Evolutionary conservation across 1,140 invertebrate genomes (phyloP), one percentile per base, ranked within the genome.

Genomic region (Nephotettix cincticeps): DNA sequence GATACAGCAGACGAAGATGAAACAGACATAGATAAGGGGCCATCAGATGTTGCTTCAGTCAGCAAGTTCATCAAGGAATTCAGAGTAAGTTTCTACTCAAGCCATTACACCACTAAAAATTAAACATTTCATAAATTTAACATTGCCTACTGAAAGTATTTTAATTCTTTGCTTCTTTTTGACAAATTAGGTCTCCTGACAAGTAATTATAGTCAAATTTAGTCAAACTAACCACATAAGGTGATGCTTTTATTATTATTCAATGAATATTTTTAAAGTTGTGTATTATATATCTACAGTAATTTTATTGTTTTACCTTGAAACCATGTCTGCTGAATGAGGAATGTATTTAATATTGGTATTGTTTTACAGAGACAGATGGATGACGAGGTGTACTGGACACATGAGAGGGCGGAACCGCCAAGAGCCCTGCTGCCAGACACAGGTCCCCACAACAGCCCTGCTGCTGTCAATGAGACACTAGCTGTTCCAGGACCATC

Each of bases 1-100:
- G 56, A 61, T 21, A 27, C 64, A 43, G 6, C 11, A 4, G 23
- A 4, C 17, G 23, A 67, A 9, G 64, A 21, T 3, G 17, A 67
- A 25, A 21, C 30, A 23, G 64, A 67, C 21, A 6, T 43, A 14
- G 64, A 67, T 1, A 45, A 6, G 17, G 63, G 29, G 4, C 72
- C 70, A 29, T 56, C 67, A 29, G 68, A 73, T 68, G 67, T 75
- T 11, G 47, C 51, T 27, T 69, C 72, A 40, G 63, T 75, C 28
- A 75, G 74, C 45, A 73, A 75, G 51, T 75, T 75, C 25, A 75
- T 75, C 21, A 71, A 71, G 66, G 74, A 75, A 61, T 75, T 75
- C 43, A 72, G 73, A 68, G 74, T 75, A 54, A 73, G 72, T 66
- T 11, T 51, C 19, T n/a, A 51, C 6, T 51, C 19, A 9, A 19